phyloP scores from a whole-genome alignment of 2,888 invertebrate genomes.

The Euzophera pinguis region DNA sequence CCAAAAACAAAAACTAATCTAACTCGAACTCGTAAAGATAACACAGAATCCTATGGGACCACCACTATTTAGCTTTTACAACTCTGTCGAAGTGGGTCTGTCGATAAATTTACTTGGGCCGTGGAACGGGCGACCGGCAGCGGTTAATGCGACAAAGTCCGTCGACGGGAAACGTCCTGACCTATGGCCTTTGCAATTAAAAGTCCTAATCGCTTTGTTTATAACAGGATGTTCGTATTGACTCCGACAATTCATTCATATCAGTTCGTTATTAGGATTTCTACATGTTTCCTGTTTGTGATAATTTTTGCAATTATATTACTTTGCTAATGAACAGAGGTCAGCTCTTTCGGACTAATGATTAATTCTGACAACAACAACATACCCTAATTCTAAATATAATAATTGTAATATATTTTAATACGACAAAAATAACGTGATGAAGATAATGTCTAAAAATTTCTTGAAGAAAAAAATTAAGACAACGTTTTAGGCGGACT shows the following conservation, averaged over 20 bases:
- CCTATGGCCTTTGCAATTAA: constrained; percentile 30
- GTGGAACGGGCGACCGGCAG: constrained; percentile 17
- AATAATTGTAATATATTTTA: no score
- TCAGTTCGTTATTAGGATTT: background rate
- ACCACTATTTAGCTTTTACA: constrained; percentile 56
- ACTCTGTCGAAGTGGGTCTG: constrained; percentile 44
- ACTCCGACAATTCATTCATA: background rate
- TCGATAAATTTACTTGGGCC: constrained; percentile 34
- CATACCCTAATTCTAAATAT: no score
- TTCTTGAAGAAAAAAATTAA: no score
- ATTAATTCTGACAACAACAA: no score
- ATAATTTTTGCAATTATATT: background rate
- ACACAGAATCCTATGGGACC: constrained; percentile 53
- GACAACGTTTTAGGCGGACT: no score
- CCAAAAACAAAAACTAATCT: constrained; percentile 72
- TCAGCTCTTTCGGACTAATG: no score
- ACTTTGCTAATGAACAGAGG: no score
- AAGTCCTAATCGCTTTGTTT: constrained; percentile 26
- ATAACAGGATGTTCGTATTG: constrained; percentile 15
- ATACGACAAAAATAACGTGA: no score
- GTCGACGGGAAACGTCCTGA: constrained; percentile 22
- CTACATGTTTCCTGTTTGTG: background rate
- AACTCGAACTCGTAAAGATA: constrained; percentile 68
- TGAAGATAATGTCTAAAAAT: no score
- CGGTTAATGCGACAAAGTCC: constrained; percentile 31